These are phyloP conservation scores for Corythaeola cristata DNA, from an alignment of 2,113 vertebrate genomes.

Conservation along the genomic window DNA sequence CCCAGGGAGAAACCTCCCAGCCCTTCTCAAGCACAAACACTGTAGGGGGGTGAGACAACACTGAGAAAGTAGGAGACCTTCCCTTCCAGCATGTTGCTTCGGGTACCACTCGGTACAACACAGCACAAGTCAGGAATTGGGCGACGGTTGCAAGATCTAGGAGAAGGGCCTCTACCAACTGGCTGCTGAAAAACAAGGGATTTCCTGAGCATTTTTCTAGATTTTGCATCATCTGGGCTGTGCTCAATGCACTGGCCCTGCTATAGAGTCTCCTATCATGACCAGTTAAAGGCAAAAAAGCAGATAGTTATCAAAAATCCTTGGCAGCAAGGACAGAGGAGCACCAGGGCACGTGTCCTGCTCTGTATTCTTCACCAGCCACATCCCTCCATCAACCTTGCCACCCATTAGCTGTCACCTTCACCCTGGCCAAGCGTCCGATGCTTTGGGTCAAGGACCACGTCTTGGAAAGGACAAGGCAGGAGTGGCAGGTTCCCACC, in stretches of 20 bases:
- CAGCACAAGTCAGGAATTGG: no score
- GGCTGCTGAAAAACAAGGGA: neutral
- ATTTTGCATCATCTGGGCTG: neutral
- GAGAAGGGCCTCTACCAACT: neutral
- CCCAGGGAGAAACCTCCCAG: neutral
- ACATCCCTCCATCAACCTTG: neutral
- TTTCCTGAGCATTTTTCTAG: neutral
- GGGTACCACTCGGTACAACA: neutral
- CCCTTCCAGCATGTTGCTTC: fast-evolving
- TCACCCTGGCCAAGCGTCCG: neutral
- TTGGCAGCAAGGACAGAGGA: neutral
- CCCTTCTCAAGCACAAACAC: neutral
- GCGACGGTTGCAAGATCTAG: fast-evolving
- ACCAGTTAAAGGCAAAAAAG: neutral
- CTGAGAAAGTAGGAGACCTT: neutral
- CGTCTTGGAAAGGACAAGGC: neutral
- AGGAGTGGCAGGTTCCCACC: neutral
- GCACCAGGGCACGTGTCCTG: neutral
- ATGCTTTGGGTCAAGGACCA: neutral
- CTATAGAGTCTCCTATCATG: neutral
- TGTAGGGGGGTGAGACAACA: fast-evolving
- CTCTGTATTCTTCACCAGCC: neutral
- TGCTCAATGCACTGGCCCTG: fast-evolving
- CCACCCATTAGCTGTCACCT: neutral
- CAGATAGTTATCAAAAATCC: neutral